Percentiles rank a stretch among this genome's conserved stretches.
Evolutionary conservation across 2,797 vertebrate genomes (phyloP).

Genomic region (Ambastaia sidthimunki): DNA sequence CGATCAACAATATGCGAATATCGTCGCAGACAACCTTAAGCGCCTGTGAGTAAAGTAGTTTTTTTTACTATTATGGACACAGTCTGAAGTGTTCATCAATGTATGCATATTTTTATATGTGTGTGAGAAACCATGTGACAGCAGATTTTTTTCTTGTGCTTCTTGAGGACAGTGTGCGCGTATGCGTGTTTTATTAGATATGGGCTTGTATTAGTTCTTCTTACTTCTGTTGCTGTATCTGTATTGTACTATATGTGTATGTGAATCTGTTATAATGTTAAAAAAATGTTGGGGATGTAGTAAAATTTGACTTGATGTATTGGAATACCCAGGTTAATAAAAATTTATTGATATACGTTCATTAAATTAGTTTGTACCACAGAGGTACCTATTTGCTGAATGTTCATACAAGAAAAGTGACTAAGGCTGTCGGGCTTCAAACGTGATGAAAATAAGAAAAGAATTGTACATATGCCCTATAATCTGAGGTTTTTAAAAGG

Average conservation of each 20-base stretch:
- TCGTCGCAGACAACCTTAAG: constrained; percentile 93
- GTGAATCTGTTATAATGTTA: not conserved
- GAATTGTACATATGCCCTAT: no score
- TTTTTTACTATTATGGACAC: constrained; percentile 54
- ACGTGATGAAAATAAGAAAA: no score
- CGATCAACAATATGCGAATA: constrained; percentile 89
- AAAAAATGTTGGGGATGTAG: not conserved
- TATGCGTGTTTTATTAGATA: not conserved
- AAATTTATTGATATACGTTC: no score
- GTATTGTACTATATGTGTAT: constrained; percentile 17
- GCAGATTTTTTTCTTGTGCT: no score
- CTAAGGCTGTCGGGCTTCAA: no score
- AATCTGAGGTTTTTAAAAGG: no score
- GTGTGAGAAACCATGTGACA: not conserved
- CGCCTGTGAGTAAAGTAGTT: constrained; percentile 85
- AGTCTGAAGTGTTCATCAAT: constrained; percentile 18
- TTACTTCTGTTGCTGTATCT: not conserved
- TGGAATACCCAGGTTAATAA: not conserved
- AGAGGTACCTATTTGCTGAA: no score
- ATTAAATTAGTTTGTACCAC: no score
- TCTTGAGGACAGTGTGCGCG: not conserved
- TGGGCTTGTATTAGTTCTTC: not conserved
- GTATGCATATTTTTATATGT: constrained; percentile 4
- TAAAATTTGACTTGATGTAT: no score
- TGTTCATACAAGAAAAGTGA: no score